These are phyloP conservation scores for Chloromyia formosa DNA, from an alignment of 2,888 invertebrate genomes.

Conservation along the genomic window DNA sequence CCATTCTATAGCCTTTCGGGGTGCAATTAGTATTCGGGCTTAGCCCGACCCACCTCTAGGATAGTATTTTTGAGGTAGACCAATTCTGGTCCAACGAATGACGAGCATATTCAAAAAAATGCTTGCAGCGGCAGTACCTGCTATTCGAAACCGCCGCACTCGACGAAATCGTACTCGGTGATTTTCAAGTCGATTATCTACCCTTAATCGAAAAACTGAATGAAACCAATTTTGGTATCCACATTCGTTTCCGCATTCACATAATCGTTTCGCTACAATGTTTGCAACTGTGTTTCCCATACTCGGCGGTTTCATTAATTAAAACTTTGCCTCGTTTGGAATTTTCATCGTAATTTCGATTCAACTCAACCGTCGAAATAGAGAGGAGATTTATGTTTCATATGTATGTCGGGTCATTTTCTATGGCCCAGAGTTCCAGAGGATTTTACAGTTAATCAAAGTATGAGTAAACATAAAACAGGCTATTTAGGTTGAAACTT, in stretches of 20 bases:
- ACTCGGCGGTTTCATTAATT: not conserved
- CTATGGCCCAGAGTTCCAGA: not conserved
- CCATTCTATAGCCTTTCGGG: not conserved
- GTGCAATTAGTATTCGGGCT: not conserved
- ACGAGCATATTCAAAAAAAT: not conserved
- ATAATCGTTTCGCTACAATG: not conserved
- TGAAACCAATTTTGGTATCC: not conserved
- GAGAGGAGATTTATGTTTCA: not conserved
- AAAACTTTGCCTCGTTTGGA: not conserved
- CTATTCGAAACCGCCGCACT: not conserved
- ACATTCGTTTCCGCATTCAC: not conserved
- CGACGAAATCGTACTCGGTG: not conserved
- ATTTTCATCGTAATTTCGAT: not conserved
- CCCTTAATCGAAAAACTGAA: not conserved
- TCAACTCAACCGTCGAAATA: not conserved
- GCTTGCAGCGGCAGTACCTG: not conserved
- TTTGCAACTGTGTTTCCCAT: not conserved
- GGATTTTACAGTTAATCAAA: not conserved
- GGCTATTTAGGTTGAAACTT: too few species aligned
- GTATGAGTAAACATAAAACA: not conserved
- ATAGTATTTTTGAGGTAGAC: not conserved
- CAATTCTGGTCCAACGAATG: not conserved
- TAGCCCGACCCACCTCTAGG: not conserved
- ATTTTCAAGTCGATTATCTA: constrained; percentile 10
- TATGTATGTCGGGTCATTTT: not conserved